A percentile compares a stretch with the other conserved stretches of the same genome.
These are phyloP conservation scores for Hydropsyche tenuis DNA, from an alignment of 1,140 invertebrate genomes.

Conservation along the genomic window DNA sequence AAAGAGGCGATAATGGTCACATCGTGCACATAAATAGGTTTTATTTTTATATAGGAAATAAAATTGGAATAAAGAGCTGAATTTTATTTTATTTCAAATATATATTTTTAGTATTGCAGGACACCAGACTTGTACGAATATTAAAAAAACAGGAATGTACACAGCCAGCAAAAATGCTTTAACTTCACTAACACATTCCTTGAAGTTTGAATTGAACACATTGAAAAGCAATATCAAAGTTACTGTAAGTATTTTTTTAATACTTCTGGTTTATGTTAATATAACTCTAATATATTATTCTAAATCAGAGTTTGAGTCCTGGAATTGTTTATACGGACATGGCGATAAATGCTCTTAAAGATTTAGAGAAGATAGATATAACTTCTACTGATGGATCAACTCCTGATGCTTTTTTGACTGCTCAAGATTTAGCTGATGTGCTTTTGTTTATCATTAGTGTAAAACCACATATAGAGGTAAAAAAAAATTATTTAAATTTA, in stretches of 20 bases:
- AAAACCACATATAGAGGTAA: conserved; percentile 10
- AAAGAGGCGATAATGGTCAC: conserved; percentile 69
- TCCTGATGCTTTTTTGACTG: conserved; percentile 41
- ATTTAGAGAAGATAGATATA: neutral
- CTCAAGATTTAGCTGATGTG: conserved; percentile 43
- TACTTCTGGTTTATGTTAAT: neutral
- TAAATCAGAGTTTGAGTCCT: conserved; percentile 20
- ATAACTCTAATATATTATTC: conserved; percentile 3
- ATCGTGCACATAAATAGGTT: conserved; percentile 77
- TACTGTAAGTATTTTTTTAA: conserved; percentile 55
- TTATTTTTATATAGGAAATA: neutral
- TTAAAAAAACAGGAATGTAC: conserved; percentile 53
- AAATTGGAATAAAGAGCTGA: neutral
- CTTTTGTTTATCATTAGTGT: neutral
- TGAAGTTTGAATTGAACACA: conserved; percentile 65
- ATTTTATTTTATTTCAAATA: conserved; percentile 1
- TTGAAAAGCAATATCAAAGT: conserved; percentile 66
- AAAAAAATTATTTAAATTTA: neutral
- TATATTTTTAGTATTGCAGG: conserved; percentile 54
- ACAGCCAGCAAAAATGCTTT: conserved; percentile 69
- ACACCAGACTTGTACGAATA: conserved; percentile 53
- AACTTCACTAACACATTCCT: conserved; percentile 66
- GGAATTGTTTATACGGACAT: conserved; percentile 17
- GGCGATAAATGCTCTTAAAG: neutral
- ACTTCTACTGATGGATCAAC: neutral